Conservation (phyloP, 1,140 invertebrate species). For the Papilio aristodemus region DNA sequence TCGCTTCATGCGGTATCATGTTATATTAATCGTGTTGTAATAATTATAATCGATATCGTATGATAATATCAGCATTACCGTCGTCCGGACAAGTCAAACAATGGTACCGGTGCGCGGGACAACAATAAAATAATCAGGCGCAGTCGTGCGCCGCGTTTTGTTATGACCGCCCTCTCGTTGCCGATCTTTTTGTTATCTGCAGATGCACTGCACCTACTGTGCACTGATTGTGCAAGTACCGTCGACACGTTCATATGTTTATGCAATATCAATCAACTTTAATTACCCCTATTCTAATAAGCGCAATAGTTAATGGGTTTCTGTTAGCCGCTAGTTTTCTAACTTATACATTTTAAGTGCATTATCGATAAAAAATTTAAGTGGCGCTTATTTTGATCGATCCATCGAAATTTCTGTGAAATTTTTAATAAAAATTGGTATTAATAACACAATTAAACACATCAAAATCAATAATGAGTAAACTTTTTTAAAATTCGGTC, state of each 20-base stretch:
- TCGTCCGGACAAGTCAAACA: constrained; percentile 42
- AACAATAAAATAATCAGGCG: constrained; percentile 63
- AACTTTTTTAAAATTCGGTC: no score
- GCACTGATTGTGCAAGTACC: constrained; percentile 56
- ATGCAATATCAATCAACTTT: background rate
- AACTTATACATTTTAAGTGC: no score
- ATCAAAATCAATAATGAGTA: no score
- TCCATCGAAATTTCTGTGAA: no score
- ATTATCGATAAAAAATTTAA: no score
- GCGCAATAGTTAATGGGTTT: no score
- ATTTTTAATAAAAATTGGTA: no score
- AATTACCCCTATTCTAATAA: no score
- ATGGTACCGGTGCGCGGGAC: constrained; percentile 43
- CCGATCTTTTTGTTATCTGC: constrained; percentile 60
- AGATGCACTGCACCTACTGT: constrained; percentile 50
- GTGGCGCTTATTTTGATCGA: no score
- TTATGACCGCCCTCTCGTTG: constrained; percentile 48
- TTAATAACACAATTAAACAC: no score
- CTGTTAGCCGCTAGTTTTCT: no score
- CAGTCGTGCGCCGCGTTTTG: constrained; percentile 56
- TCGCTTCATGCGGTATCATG: background rate
- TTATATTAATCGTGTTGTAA: constrained; percentile 41
- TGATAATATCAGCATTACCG: constrained; percentile 21
- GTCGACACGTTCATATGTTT: constrained; percentile 29
- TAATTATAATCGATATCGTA: constrained; percentile 51